Evolutionary conservation across 2,888 invertebrate genomes (phyloP).

Genomic region (Nymphalis c-album): DNA sequence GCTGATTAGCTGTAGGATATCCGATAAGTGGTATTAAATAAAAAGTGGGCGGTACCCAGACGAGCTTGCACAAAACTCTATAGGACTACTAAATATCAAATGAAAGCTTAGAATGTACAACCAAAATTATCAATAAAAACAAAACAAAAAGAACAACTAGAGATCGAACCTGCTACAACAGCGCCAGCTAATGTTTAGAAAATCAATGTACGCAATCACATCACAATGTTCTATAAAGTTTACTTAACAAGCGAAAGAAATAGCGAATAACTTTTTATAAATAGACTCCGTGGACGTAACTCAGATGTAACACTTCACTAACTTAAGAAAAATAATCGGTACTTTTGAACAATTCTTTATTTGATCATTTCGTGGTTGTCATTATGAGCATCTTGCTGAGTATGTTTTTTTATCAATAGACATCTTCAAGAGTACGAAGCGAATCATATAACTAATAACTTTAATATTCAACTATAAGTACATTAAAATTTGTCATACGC

Average conservation of each 20-base stretch:
- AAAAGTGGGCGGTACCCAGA: too few relatives aligned
- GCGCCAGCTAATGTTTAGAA: too few relatives aligned
- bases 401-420: slow-evolving; percentile 17
- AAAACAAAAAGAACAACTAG: too few relatives aligned
- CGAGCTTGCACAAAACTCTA: too few relatives aligned
- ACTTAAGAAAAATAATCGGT: neutral
- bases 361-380: slow-evolving; percentile 10
- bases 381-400: slow-evolving; percentile 7
- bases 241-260: slow-evolving; percentile 8
- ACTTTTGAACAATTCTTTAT: slow-evolving; percentile 7
- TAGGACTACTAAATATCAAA: too few relatives aligned
- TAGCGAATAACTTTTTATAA: neutral
- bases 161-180: too few relatives aligned
- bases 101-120: too few relatives aligned
- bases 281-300: neutral
- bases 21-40: too few relatives aligned
- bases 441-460: slow-evolving; percentile 23
- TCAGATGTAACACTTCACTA: slow-evolving; percentile 12
- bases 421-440: slow-evolving; percentile 17
- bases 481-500: slow-evolving; percentile 35
- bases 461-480: slow-evolving; percentile 26
- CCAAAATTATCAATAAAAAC: too few relatives aligned
- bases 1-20: too few relatives aligned
- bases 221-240: neutral
- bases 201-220: too few relatives aligned